These are phyloP conservation scores for Sciurus niger DNA, from an alignment of 2,113 vertebrate species.

Conservation along the genomic window DNA sequence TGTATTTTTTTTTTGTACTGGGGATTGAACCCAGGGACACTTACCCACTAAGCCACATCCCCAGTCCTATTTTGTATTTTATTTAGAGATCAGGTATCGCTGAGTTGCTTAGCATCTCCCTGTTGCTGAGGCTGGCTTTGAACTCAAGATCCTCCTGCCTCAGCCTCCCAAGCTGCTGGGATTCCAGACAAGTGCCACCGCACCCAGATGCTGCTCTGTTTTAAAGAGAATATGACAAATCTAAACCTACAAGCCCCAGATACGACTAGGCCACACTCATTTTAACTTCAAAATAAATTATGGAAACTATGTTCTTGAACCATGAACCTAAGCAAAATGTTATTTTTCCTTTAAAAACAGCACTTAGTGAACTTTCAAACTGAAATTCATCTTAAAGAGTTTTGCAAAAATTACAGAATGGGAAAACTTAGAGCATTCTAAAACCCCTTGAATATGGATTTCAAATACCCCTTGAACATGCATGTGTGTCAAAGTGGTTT, in stretches of 20 bases:
- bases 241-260: neutral
- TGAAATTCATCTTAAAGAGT: neutral
- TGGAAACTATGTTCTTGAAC: neutral
- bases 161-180: too few species aligned
- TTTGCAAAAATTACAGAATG: neutral
- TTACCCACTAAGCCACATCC: too few species aligned
- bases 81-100: too few species aligned
- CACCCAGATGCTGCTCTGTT: neutral
- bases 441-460: neutral
- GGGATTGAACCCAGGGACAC: too few species aligned
- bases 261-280: neutral
- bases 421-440: neutral
- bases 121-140: too few species aligned
- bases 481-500: rapidly evolving
- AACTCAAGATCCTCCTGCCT: too few species aligned
- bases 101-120: too few species aligned
- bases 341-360: neutral
- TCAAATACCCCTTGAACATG: rapidly evolving
- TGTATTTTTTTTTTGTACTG: too few species aligned
- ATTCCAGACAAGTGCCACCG: too few species aligned
- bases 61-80: too few species aligned
- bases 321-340: neutral
- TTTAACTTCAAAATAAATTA: neutral
- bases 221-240: neutral
- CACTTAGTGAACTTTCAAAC: neutral